Percentiles rank a stretch among this genome's conserved stretches.
These are phyloP conservation scores for Aphelinus atriplicis DNA, from an alignment of 1,140 invertebrate genomes.

Conservation along the genomic window DNA sequence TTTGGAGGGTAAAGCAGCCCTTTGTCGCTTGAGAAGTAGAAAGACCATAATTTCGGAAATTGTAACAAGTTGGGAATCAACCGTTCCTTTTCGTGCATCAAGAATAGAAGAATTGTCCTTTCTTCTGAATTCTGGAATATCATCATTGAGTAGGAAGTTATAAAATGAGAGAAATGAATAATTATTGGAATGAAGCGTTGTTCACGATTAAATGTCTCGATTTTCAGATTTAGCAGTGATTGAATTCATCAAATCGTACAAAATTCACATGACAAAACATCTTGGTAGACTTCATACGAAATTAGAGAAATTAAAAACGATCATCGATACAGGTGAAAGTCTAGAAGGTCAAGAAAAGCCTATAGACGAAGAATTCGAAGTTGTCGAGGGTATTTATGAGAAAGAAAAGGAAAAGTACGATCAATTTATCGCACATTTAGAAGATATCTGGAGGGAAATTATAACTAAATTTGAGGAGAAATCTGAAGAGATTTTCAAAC, in stretches of 20 bases:
- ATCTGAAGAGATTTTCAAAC: not conserved
- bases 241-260: constrained; percentile 12
- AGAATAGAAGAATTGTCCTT: not conserved
- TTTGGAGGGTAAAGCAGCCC: constrained; percentile 14
- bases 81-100: constrained; percentile 1
- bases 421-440: not conserved
- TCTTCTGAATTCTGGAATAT: not conserved
- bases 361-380: not conserved
- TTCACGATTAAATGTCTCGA: too few relatives aligned
- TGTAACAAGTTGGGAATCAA: not conserved
- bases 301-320: not conserved
- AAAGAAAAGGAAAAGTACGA: not conserved
- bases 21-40: constrained; percentile 24
- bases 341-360: not conserved
- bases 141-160: constrained; percentile 5
- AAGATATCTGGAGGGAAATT: not conserved
- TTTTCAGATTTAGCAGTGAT: constrained; percentile 7
- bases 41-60: constrained; percentile 12
- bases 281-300: not conserved
- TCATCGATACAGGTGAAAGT: not conserved
- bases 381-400: not conserved
- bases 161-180: too few relatives aligned
- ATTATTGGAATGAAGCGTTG: too few relatives aligned
- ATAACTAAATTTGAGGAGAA: not conserved
- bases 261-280: not conserved